These are phyloP conservation scores for Oscheius onirici DNA, from an alignment of 2,888 invertebrate genomes.

Conservation along the genomic window DNA sequence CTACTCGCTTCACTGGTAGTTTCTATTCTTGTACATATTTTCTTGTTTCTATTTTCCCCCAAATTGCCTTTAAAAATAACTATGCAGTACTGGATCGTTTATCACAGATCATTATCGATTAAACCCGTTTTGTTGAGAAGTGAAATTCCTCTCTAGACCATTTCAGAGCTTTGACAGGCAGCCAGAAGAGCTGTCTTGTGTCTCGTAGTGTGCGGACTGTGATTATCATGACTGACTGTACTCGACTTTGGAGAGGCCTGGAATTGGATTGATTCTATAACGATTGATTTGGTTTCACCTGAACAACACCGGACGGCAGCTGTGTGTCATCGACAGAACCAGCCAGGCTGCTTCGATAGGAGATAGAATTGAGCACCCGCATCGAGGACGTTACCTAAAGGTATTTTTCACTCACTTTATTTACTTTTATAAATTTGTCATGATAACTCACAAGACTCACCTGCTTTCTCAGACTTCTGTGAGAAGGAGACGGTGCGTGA, in stretches of 20 bases:
- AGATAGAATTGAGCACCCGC: conserved; percentile 68
- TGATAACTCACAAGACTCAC: no score
- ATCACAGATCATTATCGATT: conserved; percentile 7
- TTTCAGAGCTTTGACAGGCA: conserved; percentile 29
- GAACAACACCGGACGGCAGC: conserved; percentile 30
- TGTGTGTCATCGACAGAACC: conserved; percentile 61
- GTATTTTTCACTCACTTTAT: conserved; percentile 12
- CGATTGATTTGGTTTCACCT: conserved; percentile 22
- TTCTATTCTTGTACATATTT: neutral
- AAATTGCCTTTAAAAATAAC: conserved; percentile 6
- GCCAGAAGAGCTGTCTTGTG: conserved; percentile 25
- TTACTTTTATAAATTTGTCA: neutral
- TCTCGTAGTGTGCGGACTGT: conserved; percentile 24
- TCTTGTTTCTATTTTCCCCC: neutral
- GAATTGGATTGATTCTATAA: neutral
- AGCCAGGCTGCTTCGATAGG: conserved; percentile 62
- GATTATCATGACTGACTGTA: conserved; percentile 27
- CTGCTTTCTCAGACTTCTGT: conserved; percentile 60
- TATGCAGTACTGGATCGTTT: neutral
- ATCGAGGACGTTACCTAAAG: conserved; percentile 61
- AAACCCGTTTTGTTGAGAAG: neutral
- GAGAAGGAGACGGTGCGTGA: conserved; percentile 65
- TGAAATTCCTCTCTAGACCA: conserved; percentile 14
- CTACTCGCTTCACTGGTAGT: neutral
- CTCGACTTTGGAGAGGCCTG: conserved; percentile 34